Conservation (phyloP, 2,888 invertebrate genomes). For the Clepsis dumicolana region DNA sequence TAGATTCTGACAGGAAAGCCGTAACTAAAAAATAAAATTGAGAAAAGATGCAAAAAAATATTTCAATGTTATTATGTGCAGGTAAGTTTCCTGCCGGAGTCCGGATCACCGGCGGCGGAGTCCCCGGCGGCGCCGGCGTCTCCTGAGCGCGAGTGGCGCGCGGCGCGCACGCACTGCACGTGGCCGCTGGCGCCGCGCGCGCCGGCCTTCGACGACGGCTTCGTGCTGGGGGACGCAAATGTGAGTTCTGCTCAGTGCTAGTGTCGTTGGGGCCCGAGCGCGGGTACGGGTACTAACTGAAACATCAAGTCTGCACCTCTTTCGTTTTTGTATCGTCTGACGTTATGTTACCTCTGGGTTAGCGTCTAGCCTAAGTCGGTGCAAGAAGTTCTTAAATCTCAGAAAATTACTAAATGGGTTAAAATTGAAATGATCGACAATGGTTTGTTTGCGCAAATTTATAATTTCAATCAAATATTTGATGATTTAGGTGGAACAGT, state of each 20-base stretch:
- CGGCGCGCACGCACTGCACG: conserved; percentile 81
- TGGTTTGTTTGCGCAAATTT: not conserved
- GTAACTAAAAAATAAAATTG: no score
- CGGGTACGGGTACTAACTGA: not conserved
- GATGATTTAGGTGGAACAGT: conserved; percentile 67
- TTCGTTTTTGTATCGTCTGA: no score
- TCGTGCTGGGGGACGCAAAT: conserved; percentile 61
- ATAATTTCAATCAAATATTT: not conserved
- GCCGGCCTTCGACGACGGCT: conserved; percentile 47
- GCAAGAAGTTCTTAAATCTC: no score
- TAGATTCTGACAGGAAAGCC: no score
- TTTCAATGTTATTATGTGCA: no score
- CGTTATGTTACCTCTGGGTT: no score
- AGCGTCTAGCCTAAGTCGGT: no score
- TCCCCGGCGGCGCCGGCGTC: conserved; percentile 1
- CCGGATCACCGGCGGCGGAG: conserved; percentile 23
- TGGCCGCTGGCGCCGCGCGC: conserved; percentile 69
- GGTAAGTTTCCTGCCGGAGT: conserved; percentile 19
- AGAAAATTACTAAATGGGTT: no score
- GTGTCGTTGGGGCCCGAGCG: not conserved
- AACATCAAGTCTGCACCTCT: not conserved
- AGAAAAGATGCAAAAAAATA: no score
- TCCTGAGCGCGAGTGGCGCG: conserved; percentile 52
- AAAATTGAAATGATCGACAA: no score
- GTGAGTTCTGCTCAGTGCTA: conserved; percentile 46